These are phyloP conservation scores for pig (Sus scrofa) DNA, from an alignment of 2,113 vertebrate genomes.

Conservation along the genomic window T2T-Sscrofa CM000828.6:62465501-62466000, in stretches of 20 bases:
- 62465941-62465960: not conserved
- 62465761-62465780: not conserved
- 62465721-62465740: not conserved
- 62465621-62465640: not conserved
- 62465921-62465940: not conserved
- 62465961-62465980: not conserved
- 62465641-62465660: not conserved
- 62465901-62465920: not conserved
- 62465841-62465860: not conserved
- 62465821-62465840: rapidly evolving
- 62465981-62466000: not conserved
- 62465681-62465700: not conserved
- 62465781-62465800: rapidly evolving
- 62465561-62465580: not conserved
- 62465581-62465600: not conserved
- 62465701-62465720: not conserved
- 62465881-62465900: not conserved
- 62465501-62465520: not conserved
- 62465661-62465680: not conserved
- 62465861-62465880: no score
- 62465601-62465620: not conserved
- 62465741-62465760: not conserved
- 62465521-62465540: not conserved
- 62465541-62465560: not conserved
- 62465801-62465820: not conserved